These are phyloP conservation scores for Malurus splendens DNA, from an alignment of 2,797 vertebrate genomes.

Conservation along the genomic window DNA sequence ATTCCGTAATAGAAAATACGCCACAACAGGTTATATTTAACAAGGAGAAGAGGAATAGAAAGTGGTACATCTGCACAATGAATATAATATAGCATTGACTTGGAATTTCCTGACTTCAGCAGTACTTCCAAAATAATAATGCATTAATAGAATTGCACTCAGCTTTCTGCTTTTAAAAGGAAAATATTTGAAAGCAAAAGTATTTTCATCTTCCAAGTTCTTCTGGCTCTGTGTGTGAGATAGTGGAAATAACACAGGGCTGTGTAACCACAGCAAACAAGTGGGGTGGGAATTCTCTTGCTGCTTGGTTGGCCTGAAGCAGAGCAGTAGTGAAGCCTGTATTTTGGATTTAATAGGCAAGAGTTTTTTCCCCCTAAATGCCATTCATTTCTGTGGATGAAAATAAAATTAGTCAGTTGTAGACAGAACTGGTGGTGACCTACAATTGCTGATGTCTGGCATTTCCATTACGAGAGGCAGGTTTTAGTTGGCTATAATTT, in stretches of 20 bases:
- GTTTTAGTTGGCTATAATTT: background rate
- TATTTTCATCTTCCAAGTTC: constrained; percentile 51
- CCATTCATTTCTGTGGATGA: constrained; percentile 6
- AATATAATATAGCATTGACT: constrained; percentile 43
- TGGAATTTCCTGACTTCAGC: constrained; percentile 59
- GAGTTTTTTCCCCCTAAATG: background rate
- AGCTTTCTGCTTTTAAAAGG: constrained; percentile 42
- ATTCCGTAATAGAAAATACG: background rate
- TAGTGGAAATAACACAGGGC: constrained; percentile 44
- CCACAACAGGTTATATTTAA: constrained; percentile 41
- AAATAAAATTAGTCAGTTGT: background rate
- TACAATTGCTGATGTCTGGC: constrained; percentile 1
- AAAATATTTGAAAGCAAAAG: constrained; percentile 57
- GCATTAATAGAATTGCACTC: constrained; percentile 43
- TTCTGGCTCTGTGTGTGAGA: constrained; percentile 51
- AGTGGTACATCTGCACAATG: constrained; percentile 48
- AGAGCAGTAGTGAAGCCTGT: background rate
- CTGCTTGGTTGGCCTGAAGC: background rate
- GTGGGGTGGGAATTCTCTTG: constrained; percentile 30
- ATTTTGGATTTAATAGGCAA: background rate
- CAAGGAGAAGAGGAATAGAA: constrained; percentile 41
- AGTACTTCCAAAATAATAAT: constrained; percentile 35
- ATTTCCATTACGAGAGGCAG: background rate
- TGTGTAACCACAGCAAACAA: constrained; percentile 60
- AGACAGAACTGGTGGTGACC: background rate